Conservation (phyloP, 2,113 vertebrate genomes). For the Brachyistius frenatus region DNA sequence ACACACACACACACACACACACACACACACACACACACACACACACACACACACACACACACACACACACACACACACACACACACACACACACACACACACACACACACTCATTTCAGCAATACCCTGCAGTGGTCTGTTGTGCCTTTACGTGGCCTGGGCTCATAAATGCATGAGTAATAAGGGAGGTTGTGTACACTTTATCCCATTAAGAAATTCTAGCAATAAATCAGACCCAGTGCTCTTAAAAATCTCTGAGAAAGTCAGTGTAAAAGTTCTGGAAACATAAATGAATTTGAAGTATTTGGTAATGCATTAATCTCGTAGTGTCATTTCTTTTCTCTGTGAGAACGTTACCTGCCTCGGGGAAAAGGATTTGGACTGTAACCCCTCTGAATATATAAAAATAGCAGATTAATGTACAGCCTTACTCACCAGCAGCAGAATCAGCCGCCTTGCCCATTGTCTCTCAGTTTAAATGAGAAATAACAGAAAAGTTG, state of each 20-base stretch:
- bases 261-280: constrained; percentile 48
- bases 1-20: background rate
- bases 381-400: constrained; percentile 4
- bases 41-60: constrained; percentile 14
- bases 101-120: constrained; percentile 81
- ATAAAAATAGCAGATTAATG: constrained; percentile 18
- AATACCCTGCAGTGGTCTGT: constrained; percentile 85
- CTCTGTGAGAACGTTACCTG: background rate
- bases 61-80: background rate
- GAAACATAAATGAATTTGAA: constrained; percentile 25
- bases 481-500: constrained; percentile 9
- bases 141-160: constrained; percentile 60
- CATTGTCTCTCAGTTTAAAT: constrained; percentile 3
- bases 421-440: background rate
- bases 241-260: constrained; percentile 52
- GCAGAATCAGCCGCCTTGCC: background rate
- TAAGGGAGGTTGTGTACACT: constrained; percentile 36
- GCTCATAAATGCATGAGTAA: constrained; percentile 57
- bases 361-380: background rate
- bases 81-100: constrained; percentile 9
- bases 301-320: constrained; percentile 56
- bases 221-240: constrained; percentile 12
- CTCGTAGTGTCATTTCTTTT: constrained; percentile 30
- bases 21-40: constrained; percentile 35
- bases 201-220: constrained; percentile 6